phyloP scores from a whole-genome alignment of 2,888 invertebrate genomes.

The Trichogramma dendrolimi region DNA sequence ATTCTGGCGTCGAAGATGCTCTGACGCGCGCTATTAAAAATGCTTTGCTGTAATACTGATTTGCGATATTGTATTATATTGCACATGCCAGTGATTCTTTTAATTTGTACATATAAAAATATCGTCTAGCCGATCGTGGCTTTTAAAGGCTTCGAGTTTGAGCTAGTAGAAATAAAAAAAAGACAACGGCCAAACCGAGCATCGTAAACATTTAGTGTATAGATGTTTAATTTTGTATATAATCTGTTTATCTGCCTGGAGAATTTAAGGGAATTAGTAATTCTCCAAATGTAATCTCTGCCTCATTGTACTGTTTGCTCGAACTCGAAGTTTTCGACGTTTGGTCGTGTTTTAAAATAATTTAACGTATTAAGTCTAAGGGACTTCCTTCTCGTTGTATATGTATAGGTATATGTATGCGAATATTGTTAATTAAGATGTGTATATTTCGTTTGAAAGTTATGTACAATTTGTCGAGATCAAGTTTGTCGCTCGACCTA shows the following conservation, averaged over 20 bases:
- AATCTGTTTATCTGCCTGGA: too few species aligned
- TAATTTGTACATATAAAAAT: background rate
- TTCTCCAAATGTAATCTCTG: too few species aligned
- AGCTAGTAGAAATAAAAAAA: conserved; percentile 21
- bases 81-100: background rate
- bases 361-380: conserved; percentile 1
- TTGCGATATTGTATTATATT: too few species aligned
- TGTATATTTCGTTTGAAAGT: conserved; percentile 11
- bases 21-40: background rate
- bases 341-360: background rate
- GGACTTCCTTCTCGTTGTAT: conserved; percentile 6
- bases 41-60: too few species aligned
- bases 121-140: background rate
- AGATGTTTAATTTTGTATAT: too few species aligned
- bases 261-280: too few species aligned
- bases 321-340: background rate
- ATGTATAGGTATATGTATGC: background rate
- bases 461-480: conserved; percentile 11
- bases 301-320: background rate
- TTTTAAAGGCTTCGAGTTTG: conserved; percentile 17
- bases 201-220: background rate
- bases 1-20: conserved; percentile 5
- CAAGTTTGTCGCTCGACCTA: conserved; percentile 16
- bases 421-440: conserved; percentile 13
- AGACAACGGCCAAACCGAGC: conserved; percentile 25